Conservation (phyloP, 2,113 vertebrate genomes). For the Chinchilla lanigera region DNA sequence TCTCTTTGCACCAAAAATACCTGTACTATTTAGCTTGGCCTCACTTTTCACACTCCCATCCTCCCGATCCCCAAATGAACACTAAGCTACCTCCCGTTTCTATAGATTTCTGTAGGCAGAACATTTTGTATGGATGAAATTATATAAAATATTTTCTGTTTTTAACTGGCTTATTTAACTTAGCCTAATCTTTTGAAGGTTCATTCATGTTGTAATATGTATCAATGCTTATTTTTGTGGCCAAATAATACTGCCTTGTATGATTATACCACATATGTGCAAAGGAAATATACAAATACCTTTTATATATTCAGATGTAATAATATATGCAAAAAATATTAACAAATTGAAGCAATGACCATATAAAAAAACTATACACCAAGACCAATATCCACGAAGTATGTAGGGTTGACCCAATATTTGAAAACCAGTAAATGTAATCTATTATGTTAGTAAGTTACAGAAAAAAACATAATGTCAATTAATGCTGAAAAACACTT, state of each 20-base stretch:
- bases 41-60: neutral
- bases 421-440: neutral
- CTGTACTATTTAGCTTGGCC: neutral
- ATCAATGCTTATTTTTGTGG: neutral
- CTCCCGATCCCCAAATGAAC: neutral
- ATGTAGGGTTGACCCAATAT: neutral
- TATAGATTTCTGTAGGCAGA: slow-evolving; percentile 4
- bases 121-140: neutral
- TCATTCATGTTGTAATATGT: neutral
- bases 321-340: slow-evolving; percentile 2
- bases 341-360: neutral
- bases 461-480: neutral
- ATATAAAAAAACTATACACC: neutral
- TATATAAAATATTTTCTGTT: neutral
- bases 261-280: neutral
- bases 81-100: neutral
- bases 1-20: neutral
- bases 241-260: neutral
- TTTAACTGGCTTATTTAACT: neutral
- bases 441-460: neutral
- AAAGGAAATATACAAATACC: slow-evolving; percentile 1
- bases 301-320: neutral
- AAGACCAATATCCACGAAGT: neutral
- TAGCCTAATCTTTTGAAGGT: neutral
- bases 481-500: neutral